phyloP scores from a whole-genome alignment of 1,140 invertebrate species.

The Ephestia elutella region DNA sequence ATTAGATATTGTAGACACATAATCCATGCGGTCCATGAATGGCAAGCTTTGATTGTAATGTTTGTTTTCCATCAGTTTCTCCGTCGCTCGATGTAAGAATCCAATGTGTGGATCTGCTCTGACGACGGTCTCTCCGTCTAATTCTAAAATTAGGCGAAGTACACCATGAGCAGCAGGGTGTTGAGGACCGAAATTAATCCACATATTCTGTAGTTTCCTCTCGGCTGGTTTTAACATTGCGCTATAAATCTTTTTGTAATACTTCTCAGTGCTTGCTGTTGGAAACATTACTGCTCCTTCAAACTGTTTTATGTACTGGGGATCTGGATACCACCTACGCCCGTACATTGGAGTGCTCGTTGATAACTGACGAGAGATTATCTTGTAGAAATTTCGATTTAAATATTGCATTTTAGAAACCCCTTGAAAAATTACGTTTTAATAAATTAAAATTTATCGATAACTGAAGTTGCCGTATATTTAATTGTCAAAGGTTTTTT shows the following conservation, averaged over 20 bases:
- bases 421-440: too few species aligned
- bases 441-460: too few species aligned
- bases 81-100: constrained; percentile 96
- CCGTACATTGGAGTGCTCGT: constrained; percentile 27
- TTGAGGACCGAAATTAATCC: constrained; percentile 97
- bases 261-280: constrained; percentile 40
- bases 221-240: constrained; percentile 69
- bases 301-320: constrained; percentile 76
- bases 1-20: constrained; percentile 99
- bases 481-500: too few species aligned
- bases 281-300: constrained; percentile 77
- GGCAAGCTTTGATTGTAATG: constrained; percentile 98
- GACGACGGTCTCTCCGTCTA: constrained; percentile 94
- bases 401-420: not conserved
- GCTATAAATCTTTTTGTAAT: constrained; percentile 48
- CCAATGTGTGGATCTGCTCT: constrained; percentile 96
- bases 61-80: constrained; percentile 99
- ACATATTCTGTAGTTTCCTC: constrained; percentile 85
- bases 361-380: constrained; percentile 21
- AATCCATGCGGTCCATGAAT: constrained; percentile 98
- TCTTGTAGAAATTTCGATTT: not conserved
- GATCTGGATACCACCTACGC: constrained; percentile 58
- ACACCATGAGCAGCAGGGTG: constrained; percentile 99
- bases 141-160: constrained; percentile 92
- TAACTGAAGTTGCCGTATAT: too few species aligned